Evolutionary conservation across 2,113 vertebrate species (phyloP), one percentile per base, ranked within the genome.

Genomic region (Dromiciops gliroides): DNA sequence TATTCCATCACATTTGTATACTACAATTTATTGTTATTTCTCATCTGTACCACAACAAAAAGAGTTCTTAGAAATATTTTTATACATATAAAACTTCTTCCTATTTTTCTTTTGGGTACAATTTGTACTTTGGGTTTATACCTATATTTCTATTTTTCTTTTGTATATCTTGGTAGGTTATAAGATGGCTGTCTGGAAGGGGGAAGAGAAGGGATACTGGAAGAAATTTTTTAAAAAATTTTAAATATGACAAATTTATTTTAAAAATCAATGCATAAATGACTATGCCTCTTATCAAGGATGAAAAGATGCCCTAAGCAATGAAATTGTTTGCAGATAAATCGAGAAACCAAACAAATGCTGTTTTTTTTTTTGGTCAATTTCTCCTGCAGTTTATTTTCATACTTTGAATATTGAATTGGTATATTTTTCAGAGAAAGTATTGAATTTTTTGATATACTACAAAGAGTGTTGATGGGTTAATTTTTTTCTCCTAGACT

Each of bases 401-500:
- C 93, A 44, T 3, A 93, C 31, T 2, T 50, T 90, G 25, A 49
- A 49, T 90, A 90, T 90, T 89, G 19, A 49, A 89, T 49, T 31
- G 12, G 25, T 31, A 14, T 48, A 25, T 89, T 48, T 50, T 92
- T 95, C 31, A 90, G 16, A 52, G 67, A 95, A 83, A 92, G 91
- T 1, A 50, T 93, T 89, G 52, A 37, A 1, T 89, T 92, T 24
- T 90, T 23, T 92, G 94, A 92, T 67, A 89, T 52, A 93, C 56
- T 92, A 48, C 8, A 67, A 53, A 95, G 92, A 6, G 10, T 53
- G 1, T 56, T 14, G 48, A n/a, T 89, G 22, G 50, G n/a, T 14
- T 89, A n/a, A n/a, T n/a, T 51, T n/a, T 95, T 93, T 53, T 93
- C 90, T 24, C 51, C 47, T 94, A 99, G 98, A 52, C 1, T n/a